Percentiles rank a stretch among this genome's conserved stretches.
These are phyloP conservation scores for Thaumatotibia leucotreta DNA, from an alignment of 1,140 invertebrate genomes.

Conservation along the genomic window DNA sequence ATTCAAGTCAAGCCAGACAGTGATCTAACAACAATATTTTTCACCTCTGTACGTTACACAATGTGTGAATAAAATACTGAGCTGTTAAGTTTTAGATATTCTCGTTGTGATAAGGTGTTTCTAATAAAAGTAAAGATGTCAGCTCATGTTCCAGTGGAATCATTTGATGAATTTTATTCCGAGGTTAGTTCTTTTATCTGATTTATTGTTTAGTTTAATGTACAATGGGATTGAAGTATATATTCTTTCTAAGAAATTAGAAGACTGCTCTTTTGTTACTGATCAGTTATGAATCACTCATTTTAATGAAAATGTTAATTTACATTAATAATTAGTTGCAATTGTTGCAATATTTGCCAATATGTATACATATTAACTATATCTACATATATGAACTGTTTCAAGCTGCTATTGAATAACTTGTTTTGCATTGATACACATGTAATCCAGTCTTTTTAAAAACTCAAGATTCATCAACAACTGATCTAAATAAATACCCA, in stretches of 20 bases:
- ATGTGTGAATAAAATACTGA: not conserved
- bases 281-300: not conserved
- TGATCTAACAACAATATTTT: not conserved
- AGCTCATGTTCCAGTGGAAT: constrained; percentile 69
- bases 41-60: not conserved
- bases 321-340: not conserved
- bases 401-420: no score
- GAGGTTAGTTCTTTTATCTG: constrained; percentile 74
- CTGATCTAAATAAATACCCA: no score
- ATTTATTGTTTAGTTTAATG: not conserved
- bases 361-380: no score
- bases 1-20: not conserved
- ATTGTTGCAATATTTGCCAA: not conserved
- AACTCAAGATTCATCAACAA: no score
- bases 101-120: not conserved
- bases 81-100: not conserved
- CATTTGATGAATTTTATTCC: constrained; percentile 82
- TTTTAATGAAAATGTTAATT: not conserved
- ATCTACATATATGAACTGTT: no score
- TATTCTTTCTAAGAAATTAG: no score
- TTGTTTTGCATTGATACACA: no score
- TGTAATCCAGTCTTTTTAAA: no score
- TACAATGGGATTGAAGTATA: no score
- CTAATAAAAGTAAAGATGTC: constrained; percentile 25
- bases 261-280: not conserved